Base-by-base conservation (phyloP, 1,140 invertebrate species). In the Druon quercuslanigerum region DNA sequence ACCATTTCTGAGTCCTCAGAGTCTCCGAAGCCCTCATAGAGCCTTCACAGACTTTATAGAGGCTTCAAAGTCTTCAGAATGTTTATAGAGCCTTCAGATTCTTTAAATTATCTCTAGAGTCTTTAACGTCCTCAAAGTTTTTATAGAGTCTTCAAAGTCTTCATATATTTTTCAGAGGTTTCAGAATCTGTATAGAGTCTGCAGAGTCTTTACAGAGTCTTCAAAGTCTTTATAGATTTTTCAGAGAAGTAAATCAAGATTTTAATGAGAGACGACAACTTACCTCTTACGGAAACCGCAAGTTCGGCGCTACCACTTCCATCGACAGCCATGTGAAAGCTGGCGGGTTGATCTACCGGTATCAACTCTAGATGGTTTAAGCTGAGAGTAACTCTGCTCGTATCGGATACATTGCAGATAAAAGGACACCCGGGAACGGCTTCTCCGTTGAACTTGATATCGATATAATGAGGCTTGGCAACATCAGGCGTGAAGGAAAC, bases 371-470 rank as follows among this genome's bases (percentile, higher is more conserved):
- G 91, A 87, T 96, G 95, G 79, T 93, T 93, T 51, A 97, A 91
- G 85, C 95, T 96, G 12, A 97, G 92, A 12, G 95, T 95, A 19
- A 96, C 95, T 83, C 96, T 92, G 79, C 95, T 96, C 57, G 95
- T 96, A 85, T 96, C 96, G 2, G 96, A 94, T 51, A 97, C 95
- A 75, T 95, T 93, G 85, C 96, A 96, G 51, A 96, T 92, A 87
- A 98, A 97, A n/a, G 97, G 97, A 89, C 97, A 98, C 71, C 96
- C 96, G 83, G 96, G 95, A 17, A 99, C 97, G 74, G 97, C 97
- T 92, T 98, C 96, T 66, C 97, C 97, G 91, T 99, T 99, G 91
- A 99, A 99, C 92, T 98, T 99, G 78, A 99, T 99, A 91, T 99
- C 98, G 83, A 99, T 98, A 81, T 96, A 94, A 92, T 99, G 98